phyloP scores from a whole-genome alignment of 2,888 invertebrate species.

The Plebejus melissa region DNA sequence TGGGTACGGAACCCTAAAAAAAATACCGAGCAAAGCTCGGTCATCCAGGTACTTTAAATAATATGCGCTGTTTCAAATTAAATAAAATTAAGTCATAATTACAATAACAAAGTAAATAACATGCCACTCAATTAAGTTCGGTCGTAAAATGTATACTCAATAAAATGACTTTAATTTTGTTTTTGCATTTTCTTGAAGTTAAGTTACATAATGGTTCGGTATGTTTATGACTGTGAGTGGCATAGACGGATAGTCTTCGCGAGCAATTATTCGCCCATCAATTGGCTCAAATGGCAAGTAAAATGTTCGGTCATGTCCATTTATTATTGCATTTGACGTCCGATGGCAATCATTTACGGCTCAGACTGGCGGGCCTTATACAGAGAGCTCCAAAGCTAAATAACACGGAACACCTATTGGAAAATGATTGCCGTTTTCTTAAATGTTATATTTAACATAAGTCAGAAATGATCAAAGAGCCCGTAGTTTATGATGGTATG shows the following conservation, averaged over 20 bases:
- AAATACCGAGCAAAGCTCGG: too few relatives aligned
- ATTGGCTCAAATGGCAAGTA: slow-evolving; percentile 23
- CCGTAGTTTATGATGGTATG: not conserved
- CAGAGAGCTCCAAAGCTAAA: slow-evolving; percentile 7
- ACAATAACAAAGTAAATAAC: not conserved
- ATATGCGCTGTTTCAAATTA: not conserved
- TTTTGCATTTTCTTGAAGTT: not conserved
- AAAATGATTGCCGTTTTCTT: not conserved
- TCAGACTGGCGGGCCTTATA: slow-evolving; percentile 18
- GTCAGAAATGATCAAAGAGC: slow-evolving; percentile 4
- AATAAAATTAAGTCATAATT: not conserved
- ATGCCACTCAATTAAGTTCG: not conserved
- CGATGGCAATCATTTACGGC: slow-evolving; percentile 24
- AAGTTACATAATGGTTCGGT: not conserved
- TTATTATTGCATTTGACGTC: slow-evolving; percentile 26
- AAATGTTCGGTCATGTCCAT: slow-evolving; percentile 28
- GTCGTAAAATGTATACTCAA: not conserved
- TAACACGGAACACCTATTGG: slow-evolving; percentile 23
- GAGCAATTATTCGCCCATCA: slow-evolving; percentile 21
- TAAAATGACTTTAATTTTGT: not conserved
- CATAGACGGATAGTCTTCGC: slow-evolving; percentile 14
- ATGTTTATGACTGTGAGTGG: slow-evolving; percentile 7
- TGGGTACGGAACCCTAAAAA: too few relatives aligned
- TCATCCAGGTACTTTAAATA: not conserved
- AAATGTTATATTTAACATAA: slow-evolving; percentile 20